Evolutionary conservation across 2,113 vertebrate genomes (phyloP).

Genomic region (Onychostruthus taczanowskii): DNA sequence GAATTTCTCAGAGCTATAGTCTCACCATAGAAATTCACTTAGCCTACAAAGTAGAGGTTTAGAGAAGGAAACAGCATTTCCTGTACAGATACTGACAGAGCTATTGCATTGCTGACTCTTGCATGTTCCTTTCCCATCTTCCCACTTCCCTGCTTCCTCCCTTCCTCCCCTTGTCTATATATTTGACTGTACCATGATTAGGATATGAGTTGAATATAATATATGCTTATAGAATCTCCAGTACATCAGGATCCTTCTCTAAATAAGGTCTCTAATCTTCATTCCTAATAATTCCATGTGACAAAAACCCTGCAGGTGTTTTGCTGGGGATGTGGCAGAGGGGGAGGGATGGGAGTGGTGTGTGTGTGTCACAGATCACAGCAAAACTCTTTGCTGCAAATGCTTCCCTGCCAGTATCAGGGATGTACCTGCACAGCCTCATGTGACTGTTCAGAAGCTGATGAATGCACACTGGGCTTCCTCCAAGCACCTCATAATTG

Average conservation of each 20-base stretch:
- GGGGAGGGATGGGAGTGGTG: rapidly evolving
- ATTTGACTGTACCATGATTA: not conserved
- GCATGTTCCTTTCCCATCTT: not conserved
- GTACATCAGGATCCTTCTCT: not conserved
- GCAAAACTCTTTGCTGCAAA: not conserved
- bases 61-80: not conserved
- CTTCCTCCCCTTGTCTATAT: not conserved
- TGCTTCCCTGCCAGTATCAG: not conserved
- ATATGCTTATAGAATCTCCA: not conserved
- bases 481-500: not conserved
- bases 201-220: not conserved
- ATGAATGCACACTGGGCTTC: not conserved
- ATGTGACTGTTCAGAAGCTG: not conserved
- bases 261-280: not conserved
- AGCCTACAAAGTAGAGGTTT: not conserved
- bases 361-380: not conserved
- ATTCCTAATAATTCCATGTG: not conserved
- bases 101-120: not conserved
- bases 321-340: rapidly evolving
- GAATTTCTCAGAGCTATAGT: not conserved
- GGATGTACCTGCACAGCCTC: not conserved
- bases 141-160: not conserved
- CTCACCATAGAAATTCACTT: not conserved
- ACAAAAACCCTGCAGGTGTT: not conserved
- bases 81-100: not conserved